Evolutionary conservation across 2,797 vertebrate genomes (phyloP), one percentile per base, ranked within the genome.

Genomic region (Rhinatrema bivittatum): DNA sequence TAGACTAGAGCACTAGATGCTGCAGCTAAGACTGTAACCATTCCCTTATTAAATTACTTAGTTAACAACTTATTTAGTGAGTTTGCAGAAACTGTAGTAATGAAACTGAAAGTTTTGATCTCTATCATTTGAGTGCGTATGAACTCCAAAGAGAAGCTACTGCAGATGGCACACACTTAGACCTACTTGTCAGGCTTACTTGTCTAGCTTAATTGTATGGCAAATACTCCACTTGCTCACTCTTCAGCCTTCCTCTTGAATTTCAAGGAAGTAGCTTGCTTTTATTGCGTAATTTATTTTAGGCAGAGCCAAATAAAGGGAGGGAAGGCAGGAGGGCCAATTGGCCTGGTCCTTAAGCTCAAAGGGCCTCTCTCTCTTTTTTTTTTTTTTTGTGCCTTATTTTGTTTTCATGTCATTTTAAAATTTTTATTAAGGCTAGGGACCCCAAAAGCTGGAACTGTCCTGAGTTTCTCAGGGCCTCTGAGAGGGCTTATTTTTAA

Each of bases 161-260:
- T 70, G 61, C 22, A 67, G 64, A 72, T 83, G 78, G 79, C 79
- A 65, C 46, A 49, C 57, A 39, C 49, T 77, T 64, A 65, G 60
- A 41, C 53, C 75, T 59, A 65, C 76, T 87, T 70, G 66, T 75
- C 50, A n/a, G 60, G 41, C 53, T 75, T 59, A 65, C 76, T 87
- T 70, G 66, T 75, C 50, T 59, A 46, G 56, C 55, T 63, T 84
- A 84, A 86, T 81, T 84, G 75, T 76, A 78, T 70, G 79, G 74
- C 75, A 87, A 85, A 85, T 83, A 81, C 55, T 77, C 61, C 48
- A 52, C 67, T 50, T 48, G 48, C 50, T 57, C 62, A 54, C 60
- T 65, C 63, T 64, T 61, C 39, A 47, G 39, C 39, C 53, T 67
- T 53, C 61, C 44, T 47, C 22, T 46, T 52, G 24, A 42, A 26